Evolutionary conservation across 2,888 invertebrate species (phyloP), one percentile per base, ranked within the genome.

Genomic region (Drosophila quinaria): DNA sequence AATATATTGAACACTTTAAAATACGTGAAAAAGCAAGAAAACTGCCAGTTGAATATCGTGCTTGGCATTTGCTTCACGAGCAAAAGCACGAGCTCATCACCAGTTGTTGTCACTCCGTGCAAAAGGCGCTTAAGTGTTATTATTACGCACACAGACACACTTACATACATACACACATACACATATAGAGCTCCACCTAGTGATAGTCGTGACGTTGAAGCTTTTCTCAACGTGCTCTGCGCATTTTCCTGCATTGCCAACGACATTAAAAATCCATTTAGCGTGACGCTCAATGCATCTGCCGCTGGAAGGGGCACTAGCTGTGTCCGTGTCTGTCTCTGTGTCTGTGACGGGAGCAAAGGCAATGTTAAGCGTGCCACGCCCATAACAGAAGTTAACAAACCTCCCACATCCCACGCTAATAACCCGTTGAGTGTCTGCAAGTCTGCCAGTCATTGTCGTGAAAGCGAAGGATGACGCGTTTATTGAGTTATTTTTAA

Each of bases 211-310:
- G 78, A 74, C 69, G 67, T 62, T 62, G 71, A 80, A 67, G 74
- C 84, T 84, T 89, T 85, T 73, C 61, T 29, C 73, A 84, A 72
- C 67, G 61, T 62, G 63, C 46, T 49, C 31, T 39, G 68, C 62
- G 66, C 68, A 68, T 85, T 86, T 79, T 70, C 71, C 90, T 85
- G 86, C 90, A 74, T 70, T 87, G 79, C 56, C 79, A 78, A 81
- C 79, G 76, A 91, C 89, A 89, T 89, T 89, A 89, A 91, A 89
- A 91, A 91, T 82, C 90, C 90, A 89, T 91, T 89, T 91, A 90
- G 79, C 74, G 74, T 70, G 67, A 66, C 77, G 85, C 87, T 84
- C 71, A 69, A 52, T 89, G 84, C 87, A 84, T 54, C 65, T 65
- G 13, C 54, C 56, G 35, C 62, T 70, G 52, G 68, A 33, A 50